phyloP scores from a whole-genome alignment of 2,888 invertebrate genomes.

The Trichacis sp. region DNA sequence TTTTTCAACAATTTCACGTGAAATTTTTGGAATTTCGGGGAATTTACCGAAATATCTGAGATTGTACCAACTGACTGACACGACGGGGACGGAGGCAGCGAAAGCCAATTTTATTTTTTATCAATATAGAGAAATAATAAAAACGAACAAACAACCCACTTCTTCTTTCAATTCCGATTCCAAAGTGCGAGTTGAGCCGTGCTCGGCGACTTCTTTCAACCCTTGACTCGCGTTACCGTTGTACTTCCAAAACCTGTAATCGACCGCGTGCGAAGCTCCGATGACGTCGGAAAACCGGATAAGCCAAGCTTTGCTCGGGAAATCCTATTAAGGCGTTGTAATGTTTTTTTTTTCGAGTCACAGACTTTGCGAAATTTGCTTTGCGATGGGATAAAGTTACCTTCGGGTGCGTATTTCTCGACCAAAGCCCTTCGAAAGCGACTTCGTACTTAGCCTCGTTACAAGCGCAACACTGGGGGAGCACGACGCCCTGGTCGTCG shows the following conservation, averaged over 20 bases:
- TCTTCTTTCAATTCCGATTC: conserved; percentile 91
- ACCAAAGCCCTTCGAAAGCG: conserved; percentile 94
- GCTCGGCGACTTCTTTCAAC: conserved; percentile 88
- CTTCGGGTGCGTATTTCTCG: conserved; percentile 93
- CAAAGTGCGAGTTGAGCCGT: conserved; percentile 88
- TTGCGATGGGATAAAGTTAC: conserved; percentile 43
- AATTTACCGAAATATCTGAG: too few relatives aligned
- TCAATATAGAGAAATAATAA: too few relatives aligned
- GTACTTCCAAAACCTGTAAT: conserved; percentile 93
- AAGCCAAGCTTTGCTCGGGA: conserved; percentile 89
- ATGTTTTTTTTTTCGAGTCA: too few relatives aligned
- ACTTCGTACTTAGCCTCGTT: conserved; percentile 96
- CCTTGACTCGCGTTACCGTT: conserved; percentile 90
- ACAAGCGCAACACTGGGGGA: conserved; percentile 87
- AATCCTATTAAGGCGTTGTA: conserved; percentile 75
- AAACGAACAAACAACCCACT: too few relatives aligned
- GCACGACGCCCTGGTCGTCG: conserved; percentile 69
- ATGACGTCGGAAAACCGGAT: conserved; percentile 98
- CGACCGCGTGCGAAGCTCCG: conserved; percentile 91
- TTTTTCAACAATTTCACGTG: too few relatives aligned
- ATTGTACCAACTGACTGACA: too few relatives aligned
- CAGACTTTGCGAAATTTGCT: too few relatives aligned
- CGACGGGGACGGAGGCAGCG: too few relatives aligned
- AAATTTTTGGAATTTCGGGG: too few relatives aligned
- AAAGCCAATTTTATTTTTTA: too few relatives aligned